Base-by-base conservation (phyloP, 1,140 invertebrate species). In the Venturia canescens region DNA sequence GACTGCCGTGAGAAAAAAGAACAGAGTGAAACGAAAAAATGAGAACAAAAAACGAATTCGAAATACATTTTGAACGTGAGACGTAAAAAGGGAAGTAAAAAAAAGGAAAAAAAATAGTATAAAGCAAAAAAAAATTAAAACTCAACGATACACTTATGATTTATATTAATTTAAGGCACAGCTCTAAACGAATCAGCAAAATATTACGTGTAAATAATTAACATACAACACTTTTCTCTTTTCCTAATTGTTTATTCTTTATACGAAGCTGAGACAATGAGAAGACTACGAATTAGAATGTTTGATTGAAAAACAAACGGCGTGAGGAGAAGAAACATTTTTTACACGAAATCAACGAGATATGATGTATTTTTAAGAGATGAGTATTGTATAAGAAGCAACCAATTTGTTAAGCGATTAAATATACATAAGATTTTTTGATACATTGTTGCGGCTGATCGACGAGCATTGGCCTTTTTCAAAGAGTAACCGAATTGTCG, bases 151-250 rank as follows among this genome's bases (percentile, higher is more conserved):
- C 13, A 26, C 34, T 16, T n/a, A 72, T 72, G 70, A 48, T 72
- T 72, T 50, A 50, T 72, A 72, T 23, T 23, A 48, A 72, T 44
- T 72, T 72, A 72, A 72, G 70, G 70, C 70, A 72, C 70, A 72
- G 44, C 70, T 44, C 34, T 48, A 48, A 72, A 72, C 21, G 38
- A 72, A 48, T 72, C 38, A 34, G 21, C 38, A 72, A 72, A 44
- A 44, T 44, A 44, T 11, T 9, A 48, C 13, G 70, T 48, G 18
- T 23, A 72, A 23, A 44, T 38, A 72, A 72, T 16, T 23, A 38
- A 26, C 70, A 72, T 72, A 72, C 53, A 50, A n/a, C 50, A 26
- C 21, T 48, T 72, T 6, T 48, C 29, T 66, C 9, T 66, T 66
- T 23, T 63, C 23, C 5, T 63, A 23, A 2, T 26, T 26, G 1